Percentiles rank a stretch among this genome's conserved stretches.
These are phyloP conservation scores for Rhinolophus sinicus DNA, from an alignment of 2,113 vertebrate genomes.

Conservation along the genomic window DNA sequence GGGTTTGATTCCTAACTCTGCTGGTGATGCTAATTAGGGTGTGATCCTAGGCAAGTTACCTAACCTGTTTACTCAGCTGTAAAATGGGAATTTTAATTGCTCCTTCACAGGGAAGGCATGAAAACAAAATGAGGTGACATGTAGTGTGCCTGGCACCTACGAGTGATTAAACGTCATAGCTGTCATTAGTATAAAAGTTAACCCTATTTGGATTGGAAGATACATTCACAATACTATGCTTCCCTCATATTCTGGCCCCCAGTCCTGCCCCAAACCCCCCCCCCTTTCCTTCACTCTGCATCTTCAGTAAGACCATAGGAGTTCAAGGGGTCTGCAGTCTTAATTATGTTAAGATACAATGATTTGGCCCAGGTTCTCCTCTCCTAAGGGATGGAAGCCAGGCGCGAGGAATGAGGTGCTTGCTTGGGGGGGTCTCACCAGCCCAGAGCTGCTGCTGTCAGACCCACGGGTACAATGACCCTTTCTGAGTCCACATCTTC, in stretches of 20 bases:
- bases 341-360: neutral
- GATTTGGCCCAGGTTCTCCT: neutral
- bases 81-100: neutral
- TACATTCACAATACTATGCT: no score
- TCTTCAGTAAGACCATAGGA: neutral
- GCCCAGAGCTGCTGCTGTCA: accelerated
- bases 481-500: neutral
- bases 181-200: neutral
- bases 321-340: neutral
- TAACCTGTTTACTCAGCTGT: neutral
- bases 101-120: neutral
- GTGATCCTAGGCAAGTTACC: neutral
- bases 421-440: neutral
- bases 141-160: accelerated
- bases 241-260: neutral
- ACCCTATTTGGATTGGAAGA: neutral
- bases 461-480: accelerated
- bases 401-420: accelerated
- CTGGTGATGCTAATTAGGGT: neutral
- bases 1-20: neutral
- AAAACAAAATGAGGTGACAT: neutral
- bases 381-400: neutral
- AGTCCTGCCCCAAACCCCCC: neutral
- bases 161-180: neutral
- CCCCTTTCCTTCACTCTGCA: neutral